phyloP scores from a whole-genome alignment of 2,113 vertebrate genomes.

The Carettochelys insculpta region DNA sequence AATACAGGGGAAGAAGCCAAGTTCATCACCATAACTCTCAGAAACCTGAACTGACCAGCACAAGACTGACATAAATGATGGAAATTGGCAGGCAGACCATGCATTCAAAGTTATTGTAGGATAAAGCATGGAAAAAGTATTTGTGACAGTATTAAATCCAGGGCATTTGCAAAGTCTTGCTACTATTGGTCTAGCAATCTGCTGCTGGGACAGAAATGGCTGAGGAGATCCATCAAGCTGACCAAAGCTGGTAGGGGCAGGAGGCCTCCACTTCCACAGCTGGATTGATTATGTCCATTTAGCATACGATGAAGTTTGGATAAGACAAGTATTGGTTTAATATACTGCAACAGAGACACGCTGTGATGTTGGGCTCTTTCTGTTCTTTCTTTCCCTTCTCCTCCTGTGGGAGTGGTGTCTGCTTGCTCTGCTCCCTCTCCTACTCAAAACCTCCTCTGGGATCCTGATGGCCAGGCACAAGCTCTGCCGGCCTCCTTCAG shows the following conservation, averaged over 20 bases:
- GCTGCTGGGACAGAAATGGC: not conserved
- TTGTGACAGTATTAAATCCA: no score
- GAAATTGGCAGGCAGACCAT: no score
- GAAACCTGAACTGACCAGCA: no score
- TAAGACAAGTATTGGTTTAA: not conserved
- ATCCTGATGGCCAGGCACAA: not conserved
- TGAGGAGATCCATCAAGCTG: not conserved
- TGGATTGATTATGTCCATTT: not conserved
- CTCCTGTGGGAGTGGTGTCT: not conserved
- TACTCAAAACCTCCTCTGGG: not conserved
- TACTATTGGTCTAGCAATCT: no score
- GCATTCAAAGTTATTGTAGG: no score
- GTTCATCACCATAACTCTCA: no score
- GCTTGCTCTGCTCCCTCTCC: not conserved
- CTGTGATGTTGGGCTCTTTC: not conserved
- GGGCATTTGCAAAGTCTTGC: no score
- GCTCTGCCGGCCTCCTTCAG: not conserved
- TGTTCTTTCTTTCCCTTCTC: not conserved
- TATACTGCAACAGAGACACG: not conserved
- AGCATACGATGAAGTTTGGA: not conserved
- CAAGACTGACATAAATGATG: no score
- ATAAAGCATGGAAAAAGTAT: no score
- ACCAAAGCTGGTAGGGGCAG: not conserved
- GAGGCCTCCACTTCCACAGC: not conserved
- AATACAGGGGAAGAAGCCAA: no score